Percentiles rank a stretch among this genome's conserved stretches.
These are phyloP conservation scores for Neodiprion fabricii DNA, from an alignment of 1,140 invertebrate species.

Conservation along the genomic window DNA sequence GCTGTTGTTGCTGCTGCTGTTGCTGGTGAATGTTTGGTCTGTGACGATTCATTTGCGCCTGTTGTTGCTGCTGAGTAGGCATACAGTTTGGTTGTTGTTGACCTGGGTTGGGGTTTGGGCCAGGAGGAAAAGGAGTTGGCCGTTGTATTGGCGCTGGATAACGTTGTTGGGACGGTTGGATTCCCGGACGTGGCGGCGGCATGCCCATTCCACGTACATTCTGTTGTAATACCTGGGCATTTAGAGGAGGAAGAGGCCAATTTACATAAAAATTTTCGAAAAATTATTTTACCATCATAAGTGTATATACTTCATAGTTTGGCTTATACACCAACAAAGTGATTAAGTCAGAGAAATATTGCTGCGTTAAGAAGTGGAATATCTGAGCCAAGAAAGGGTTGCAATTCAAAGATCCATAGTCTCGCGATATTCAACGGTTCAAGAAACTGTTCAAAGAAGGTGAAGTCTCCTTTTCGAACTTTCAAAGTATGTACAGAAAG, in stretches of 20 bases:
- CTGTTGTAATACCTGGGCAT: slow-evolving; percentile 51
- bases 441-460: too few relatives aligned
- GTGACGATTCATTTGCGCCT: slow-evolving; percentile 45
- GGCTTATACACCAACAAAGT: too few relatives aligned
- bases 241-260: not conserved
- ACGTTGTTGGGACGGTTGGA: slow-evolving; percentile 57
- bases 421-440: too few relatives aligned
- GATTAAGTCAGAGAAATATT: too few relatives aligned
- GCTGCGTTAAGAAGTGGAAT: too few relatives aligned
- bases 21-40: slow-evolving; percentile 41
- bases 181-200: slow-evolving; percentile 55
- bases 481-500: too few relatives aligned
- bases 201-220: slow-evolving; percentile 60
- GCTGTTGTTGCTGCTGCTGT: slow-evolving; percentile 39
- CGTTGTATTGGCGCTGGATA: slow-evolving; percentile 62
- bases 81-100: slow-evolving; percentile 54
- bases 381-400: too few relatives aligned
- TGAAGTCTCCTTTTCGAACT: too few relatives aligned
- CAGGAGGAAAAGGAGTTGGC: slow-evolving; percentile 56
- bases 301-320: not conserved
- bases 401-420: too few relatives aligned
- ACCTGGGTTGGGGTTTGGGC: slow-evolving; percentile 58
- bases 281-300: not conserved
- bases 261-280: not conserved
- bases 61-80: slow-evolving; percentile 53